Evolutionary conservation across 1,140 invertebrate species (phyloP).

Genomic region (Dinothrombium tinctorium): DNA sequence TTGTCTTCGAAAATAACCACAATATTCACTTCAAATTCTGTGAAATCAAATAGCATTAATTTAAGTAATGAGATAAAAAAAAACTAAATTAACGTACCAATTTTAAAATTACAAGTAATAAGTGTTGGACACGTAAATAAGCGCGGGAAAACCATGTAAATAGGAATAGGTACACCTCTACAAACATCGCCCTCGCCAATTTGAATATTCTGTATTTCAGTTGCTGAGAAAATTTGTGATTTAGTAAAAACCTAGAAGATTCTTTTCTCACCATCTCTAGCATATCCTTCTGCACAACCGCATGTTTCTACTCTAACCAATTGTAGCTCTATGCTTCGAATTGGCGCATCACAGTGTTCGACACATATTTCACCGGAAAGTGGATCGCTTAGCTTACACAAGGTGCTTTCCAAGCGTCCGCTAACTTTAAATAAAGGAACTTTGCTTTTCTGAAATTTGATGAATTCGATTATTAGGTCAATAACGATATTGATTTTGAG

Average conservation of each 20-base stretch:
- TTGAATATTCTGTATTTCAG: constrained; percentile 94
- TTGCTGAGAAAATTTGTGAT: constrained; percentile 32
- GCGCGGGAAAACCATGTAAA: constrained; percentile 84
- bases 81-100: constrained; percentile 35
- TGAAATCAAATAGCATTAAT: constrained; percentile 21
- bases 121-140: constrained; percentile 85
- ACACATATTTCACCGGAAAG: constrained; percentile 61
- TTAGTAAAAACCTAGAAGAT: constrained; percentile 3
- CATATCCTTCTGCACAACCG: constrained; percentile 78
- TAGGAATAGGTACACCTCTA: constrained; percentile 54
- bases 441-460: constrained; percentile 24
- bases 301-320: constrained; percentile 83
- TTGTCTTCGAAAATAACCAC: constrained; percentile 80
- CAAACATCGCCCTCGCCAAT: constrained; percentile 75
- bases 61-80: constrained; percentile 2
- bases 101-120: constrained; percentile 75
- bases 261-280: constrained; percentile 48
- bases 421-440: constrained; percentile 59
- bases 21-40: constrained; percentile 89
- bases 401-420: constrained; percentile 52
- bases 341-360: constrained; percentile 45
- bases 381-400: constrained; percentile 57
- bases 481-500: neutral
- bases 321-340: constrained; percentile 84
- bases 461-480: neutral